Percentiles rank a stretch among this genome's conserved stretches.
These are phyloP conservation scores for Sceloporus undulatus DNA, from an alignment of 2,113 vertebrate species.

Conservation along the genomic window DNA sequence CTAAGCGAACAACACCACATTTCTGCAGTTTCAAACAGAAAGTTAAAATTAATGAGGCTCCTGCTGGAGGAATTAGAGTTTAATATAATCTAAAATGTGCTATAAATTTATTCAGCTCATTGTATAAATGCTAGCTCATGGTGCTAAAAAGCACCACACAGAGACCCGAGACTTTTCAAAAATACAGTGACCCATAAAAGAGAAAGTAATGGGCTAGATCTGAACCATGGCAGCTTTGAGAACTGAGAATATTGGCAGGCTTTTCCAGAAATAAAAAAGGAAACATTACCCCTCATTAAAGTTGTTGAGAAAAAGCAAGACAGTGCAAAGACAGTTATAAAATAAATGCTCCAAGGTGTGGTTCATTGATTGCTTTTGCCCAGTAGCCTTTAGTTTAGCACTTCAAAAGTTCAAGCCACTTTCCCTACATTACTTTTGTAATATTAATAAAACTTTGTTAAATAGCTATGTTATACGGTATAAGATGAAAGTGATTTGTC, in stretches of 20 bases:
- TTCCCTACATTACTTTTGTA: background rate
- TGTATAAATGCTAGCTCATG: conserved; percentile 19
- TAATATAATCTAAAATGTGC: background rate
- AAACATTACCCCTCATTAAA: conserved; percentile 38
- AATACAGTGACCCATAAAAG: background rate
- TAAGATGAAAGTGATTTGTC: background rate
- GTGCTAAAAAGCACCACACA: background rate
- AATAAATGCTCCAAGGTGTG: conserved; percentile 25
- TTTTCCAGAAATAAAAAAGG: background rate
- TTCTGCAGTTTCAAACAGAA: background rate
- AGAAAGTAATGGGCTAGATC: background rate
- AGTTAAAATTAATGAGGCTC: background rate
- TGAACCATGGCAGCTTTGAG: conserved; percentile 1
- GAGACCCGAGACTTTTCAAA: background rate
- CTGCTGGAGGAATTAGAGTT: background rate
- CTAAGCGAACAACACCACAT: background rate
- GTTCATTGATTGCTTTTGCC: background rate
- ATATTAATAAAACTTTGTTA: background rate
- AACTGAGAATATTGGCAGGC: conserved; percentile 18
- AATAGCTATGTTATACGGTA: background rate
- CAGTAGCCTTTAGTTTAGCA: background rate
- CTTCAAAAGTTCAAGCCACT: background rate
- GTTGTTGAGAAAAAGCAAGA: conserved; percentile 16
- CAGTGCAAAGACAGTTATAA: conserved; percentile 18
- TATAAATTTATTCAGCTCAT: conserved; percentile 11